Conservation (phyloP, 2,113 vertebrate genomes). For the zebrafish (Danio rerio) region GRCz12tu NC_133194.1:25568001-25568500, state of each 20-base stretch:
- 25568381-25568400: neutral
- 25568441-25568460: neutral
- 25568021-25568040: conserved; percentile 17
- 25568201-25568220: neutral
- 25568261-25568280: conserved; percentile 39
- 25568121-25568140: neutral
- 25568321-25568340: conserved; percentile 6
- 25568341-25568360: neutral
- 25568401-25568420: neutral
- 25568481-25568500: conserved; percentile 22
- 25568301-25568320: conserved; percentile 37
- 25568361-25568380: neutral
- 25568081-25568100: neutral
- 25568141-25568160: neutral
- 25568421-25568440: neutral
- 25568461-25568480: neutral
- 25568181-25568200: neutral
- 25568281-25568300: conserved; percentile 50
- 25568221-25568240: conserved; percentile 17
- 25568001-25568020: conserved; percentile 23
- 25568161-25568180: neutral
- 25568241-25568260: conserved; percentile 41
- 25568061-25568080: conserved; percentile 44
- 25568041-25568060: conserved; percentile 32
- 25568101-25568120: neutral